Conservation (phyloP, 1,140 invertebrate species). For the Leptopilina clavipes region DNA sequence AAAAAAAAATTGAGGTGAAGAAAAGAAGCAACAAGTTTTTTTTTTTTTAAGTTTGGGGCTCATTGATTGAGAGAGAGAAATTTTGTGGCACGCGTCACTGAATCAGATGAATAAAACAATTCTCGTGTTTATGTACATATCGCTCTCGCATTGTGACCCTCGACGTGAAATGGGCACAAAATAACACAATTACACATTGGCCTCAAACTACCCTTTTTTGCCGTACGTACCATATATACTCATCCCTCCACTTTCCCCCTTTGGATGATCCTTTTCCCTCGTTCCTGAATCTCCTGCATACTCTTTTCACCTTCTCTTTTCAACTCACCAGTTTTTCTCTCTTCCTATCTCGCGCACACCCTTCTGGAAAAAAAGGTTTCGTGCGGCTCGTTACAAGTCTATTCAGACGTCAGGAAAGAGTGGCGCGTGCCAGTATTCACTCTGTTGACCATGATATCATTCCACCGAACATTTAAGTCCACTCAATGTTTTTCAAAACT, state of each 20-base stretch:
- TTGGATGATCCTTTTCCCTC: constrained; percentile 48
- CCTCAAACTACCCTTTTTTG: constrained; percentile 57
- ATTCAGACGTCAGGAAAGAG: constrained; percentile 73
- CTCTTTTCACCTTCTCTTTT: constrained; percentile 53
- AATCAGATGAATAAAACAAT: constrained; percentile 72
- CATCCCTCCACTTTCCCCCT: constrained; percentile 54
- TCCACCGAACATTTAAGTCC: too few species aligned
- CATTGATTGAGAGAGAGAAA: too few species aligned
- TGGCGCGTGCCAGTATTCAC: constrained; percentile 72
- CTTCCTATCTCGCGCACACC: constrained; percentile 47
- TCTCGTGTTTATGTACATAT: constrained; percentile 71
- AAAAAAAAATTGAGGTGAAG: background rate
- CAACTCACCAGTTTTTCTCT: constrained; percentile 47
- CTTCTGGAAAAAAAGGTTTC: constrained; percentile 54
- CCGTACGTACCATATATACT: constrained; percentile 42
- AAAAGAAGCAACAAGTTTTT: background rate
- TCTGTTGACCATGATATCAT: constrained; percentile 68
- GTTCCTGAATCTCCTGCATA: constrained; percentile 44
- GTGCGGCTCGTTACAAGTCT: constrained; percentile 74
- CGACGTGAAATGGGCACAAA: constrained; percentile 72
- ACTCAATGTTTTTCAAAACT: constrained; percentile 66
- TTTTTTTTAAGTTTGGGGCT: too few species aligned
- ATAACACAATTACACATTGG: constrained; percentile 75
- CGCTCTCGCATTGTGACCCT: constrained; percentile 64
- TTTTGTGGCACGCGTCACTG: constrained; percentile 65